Evolutionary conservation across 2,888 invertebrate species (phyloP).

Genomic region (Acrobasis consociella): DNA sequence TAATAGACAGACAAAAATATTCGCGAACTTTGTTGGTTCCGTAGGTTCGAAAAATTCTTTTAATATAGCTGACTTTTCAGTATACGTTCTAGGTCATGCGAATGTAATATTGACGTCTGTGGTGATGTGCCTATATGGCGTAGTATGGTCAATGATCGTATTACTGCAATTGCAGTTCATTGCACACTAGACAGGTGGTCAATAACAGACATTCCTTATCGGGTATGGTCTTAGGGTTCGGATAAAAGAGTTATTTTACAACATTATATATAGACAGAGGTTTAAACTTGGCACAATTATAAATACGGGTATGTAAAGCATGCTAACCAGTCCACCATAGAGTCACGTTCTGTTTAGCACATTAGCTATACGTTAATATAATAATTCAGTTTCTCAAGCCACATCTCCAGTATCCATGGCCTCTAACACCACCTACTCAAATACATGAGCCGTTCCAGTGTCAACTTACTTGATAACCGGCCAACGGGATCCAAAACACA

Average conservation of each 20-base stretch:
- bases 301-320: slow-evolving; percentile 27
- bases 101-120: too few species aligned
- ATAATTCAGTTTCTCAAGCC: slow-evolving; percentile 16
- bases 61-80: too few species aligned
- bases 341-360: slow-evolving; percentile 34
- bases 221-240: not conserved
- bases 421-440: slow-evolving; percentile 43
- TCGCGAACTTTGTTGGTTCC: too few species aligned
- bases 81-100: too few species aligned
- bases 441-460: slow-evolving; percentile 43
- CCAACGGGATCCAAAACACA: slow-evolving; percentile 68
- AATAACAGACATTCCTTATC: not conserved
- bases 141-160: too few species aligned
- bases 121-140: too few species aligned
- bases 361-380: slow-evolving; percentile 23
- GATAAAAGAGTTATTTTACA: not conserved
- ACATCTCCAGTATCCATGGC: slow-evolving; percentile 17
- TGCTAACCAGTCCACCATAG: slow-evolving; percentile 24
- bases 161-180: too few species aligned
- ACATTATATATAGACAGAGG: not conserved
- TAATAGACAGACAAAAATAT: too few species aligned
- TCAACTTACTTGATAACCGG: slow-evolving; percentile 66
- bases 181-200: too few species aligned
- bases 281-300: slow-evolving; percentile 2
- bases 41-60: too few species aligned